Conservation (phyloP, 2,888 invertebrate genomes). For the Dascillus cervinus region DNA sequence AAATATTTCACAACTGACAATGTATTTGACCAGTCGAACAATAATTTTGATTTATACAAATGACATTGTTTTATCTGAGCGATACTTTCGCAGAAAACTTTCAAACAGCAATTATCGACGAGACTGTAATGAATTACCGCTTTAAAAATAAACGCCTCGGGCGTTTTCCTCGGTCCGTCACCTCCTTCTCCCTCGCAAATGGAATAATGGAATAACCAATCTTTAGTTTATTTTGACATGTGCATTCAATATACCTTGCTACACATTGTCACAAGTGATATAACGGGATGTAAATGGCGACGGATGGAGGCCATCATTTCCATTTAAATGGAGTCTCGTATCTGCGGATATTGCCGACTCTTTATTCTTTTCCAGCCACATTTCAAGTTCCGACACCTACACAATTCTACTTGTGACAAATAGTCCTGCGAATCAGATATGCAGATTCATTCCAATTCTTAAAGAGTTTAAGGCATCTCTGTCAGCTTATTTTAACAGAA, state of each 20-base stretch:
- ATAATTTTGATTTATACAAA: too few species aligned
- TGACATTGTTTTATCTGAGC: too few species aligned
- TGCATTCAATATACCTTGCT: slow-evolving; percentile 9
- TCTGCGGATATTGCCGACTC: slow-evolving; percentile 31
- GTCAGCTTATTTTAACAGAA: slow-evolving; percentile 15
- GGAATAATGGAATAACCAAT: too few species aligned
- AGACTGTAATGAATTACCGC: too few species aligned
- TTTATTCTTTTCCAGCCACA: slow-evolving; percentile 31
- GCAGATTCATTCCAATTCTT: slow-evolving; percentile 26
- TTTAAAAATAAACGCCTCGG: too few species aligned
- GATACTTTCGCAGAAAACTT: too few species aligned
- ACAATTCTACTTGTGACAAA: slow-evolving; percentile 33
- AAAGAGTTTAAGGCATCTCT: slow-evolving; percentile 14
- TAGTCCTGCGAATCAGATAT: slow-evolving; percentile 29
- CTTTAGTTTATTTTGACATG: too few species aligned
- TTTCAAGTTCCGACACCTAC: slow-evolving; percentile 31
- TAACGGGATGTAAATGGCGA: slow-evolving; percentile 32
- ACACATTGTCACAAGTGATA: slow-evolving; percentile 28
- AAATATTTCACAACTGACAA: too few species aligned
- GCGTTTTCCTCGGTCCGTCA: too few species aligned
- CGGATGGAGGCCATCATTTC: slow-evolving; percentile 34
- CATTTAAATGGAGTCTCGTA: slow-evolving; percentile 35
- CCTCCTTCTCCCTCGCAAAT: too few species aligned
- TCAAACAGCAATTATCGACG: too few species aligned
- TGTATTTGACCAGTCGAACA: too few species aligned